Conservation (phyloP, 2,888 invertebrate species). For the Sylvicola cinctus region DNA sequence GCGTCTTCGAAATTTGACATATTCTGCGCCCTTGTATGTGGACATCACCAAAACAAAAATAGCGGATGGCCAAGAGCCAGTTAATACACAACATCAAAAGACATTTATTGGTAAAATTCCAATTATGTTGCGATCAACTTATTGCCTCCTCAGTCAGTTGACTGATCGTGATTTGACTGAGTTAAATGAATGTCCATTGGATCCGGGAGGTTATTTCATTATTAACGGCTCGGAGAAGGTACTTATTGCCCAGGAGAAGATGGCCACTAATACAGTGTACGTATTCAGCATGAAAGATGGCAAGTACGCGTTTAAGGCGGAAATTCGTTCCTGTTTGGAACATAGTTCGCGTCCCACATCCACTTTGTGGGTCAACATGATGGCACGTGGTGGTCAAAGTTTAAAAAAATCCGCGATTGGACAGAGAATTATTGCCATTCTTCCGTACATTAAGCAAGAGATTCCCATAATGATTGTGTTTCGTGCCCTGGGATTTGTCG, state of each 20-base stretch:
- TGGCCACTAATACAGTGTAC: constrained; percentile 99
- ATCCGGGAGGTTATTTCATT: constrained; percentile 99
- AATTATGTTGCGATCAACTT: constrained; percentile 96
- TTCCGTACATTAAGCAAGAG: constrained; percentile 98
- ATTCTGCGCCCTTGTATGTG: constrained; percentile 96
- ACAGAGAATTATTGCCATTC: constrained; percentile 90
- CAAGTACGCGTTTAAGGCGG: constrained; percentile 96
- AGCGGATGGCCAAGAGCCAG: constrained; percentile 74
- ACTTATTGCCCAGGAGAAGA: constrained; percentile 97
- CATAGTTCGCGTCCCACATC: constrained; percentile 91
- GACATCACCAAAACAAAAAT: constrained; percentile 95
- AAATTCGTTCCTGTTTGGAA: constrained; percentile 87
- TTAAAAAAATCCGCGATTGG: constrained; percentile 99
- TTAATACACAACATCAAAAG: constrained; percentile 62
- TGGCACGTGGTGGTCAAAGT: constrained; percentile 95
- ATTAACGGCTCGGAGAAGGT: constrained; percentile 99
- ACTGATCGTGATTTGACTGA: constrained; percentile 98
- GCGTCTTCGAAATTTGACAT: constrained; percentile 85
- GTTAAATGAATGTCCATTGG: constrained; percentile 95
- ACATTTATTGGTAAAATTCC: constrained; percentile 83
- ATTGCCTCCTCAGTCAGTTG: constrained; percentile 82
- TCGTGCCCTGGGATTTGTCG: constrained; percentile 96
- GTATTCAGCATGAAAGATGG: constrained; percentile 99
- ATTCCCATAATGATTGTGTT: constrained; percentile 99
- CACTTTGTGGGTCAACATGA: constrained; percentile 98